Evolutionary conservation across 2,888 invertebrate genomes (phyloP).

Genomic region (Clistopyga incitator): DNA sequence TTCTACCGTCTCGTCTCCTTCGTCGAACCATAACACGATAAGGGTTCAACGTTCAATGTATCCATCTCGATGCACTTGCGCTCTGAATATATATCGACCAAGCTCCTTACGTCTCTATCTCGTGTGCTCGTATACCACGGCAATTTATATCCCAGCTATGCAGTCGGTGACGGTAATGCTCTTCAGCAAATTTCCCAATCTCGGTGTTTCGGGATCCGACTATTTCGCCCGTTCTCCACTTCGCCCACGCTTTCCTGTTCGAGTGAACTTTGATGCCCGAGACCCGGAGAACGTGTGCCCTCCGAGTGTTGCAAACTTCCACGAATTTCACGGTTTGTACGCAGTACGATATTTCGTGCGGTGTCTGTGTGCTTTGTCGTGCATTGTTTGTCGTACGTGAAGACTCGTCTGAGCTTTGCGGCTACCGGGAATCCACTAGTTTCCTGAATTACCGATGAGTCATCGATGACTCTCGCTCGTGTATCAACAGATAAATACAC

Average conservation of each 20-base stretch:
- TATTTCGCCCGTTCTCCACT: not conserved
- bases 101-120: not conserved
- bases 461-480: constrained; percentile 21
- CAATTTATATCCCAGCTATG: constrained; percentile 15
- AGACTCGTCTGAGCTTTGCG: not conserved
- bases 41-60: constrained; percentile 35
- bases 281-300: not conserved
- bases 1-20: constrained; percentile 5
- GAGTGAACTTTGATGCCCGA: not conserved
- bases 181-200: constrained; percentile 1
- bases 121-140: not conserved
- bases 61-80: constrained; percentile 2
- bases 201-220: constrained; percentile 6
- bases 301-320: not conserved
- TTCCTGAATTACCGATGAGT: constrained; percentile 45
- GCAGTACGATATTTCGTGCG: not conserved
- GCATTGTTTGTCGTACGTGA: not conserved
- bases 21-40: constrained; percentile 18
- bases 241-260: not conserved
- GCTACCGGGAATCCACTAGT: constrained; percentile 8
- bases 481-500: constrained; percentile 30
- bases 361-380: not conserved
- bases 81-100: not conserved
- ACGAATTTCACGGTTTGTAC: not conserved
- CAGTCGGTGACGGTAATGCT: constrained; percentile 3